Evolutionary conservation across 2,888 invertebrate genomes (phyloP), one percentile per base, ranked within the genome.

Genomic region (Callosobruchus maculatus): DNA sequence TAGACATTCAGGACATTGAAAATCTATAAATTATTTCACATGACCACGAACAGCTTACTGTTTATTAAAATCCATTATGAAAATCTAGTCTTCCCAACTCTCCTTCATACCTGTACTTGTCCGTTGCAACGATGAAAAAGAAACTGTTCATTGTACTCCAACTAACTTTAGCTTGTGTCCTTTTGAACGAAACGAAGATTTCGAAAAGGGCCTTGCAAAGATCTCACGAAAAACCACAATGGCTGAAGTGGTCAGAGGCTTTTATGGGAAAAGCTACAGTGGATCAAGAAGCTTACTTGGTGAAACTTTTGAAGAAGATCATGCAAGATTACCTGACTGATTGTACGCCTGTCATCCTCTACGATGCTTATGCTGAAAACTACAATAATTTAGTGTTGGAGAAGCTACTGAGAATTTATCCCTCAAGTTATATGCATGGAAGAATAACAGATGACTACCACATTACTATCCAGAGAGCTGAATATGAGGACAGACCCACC

Each of bases 271-370:
- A 79, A 70, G 78, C 78, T 22, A 74, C 74, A 7, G 81, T 80
- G 69, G 89, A 90, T 77, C 91, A 92, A 85, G 88, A 87, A 0
- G 84, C 88, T n/a, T 92, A 92, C 0, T 85, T 94, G 13, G 89
- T 92, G 0, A 86, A 86, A 70, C 87, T 94, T 20, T 82, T 94
- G 4, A 89, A 89, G 75, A 90, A 90, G 81, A 88, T 94, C 67
- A 90, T 91, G 0, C 71, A 86, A 0, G 88, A 89, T 9, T 91
- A 93, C 85, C 84, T 93, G 26, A 86, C 13, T 85, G 90, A 90
- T 74, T 94, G 94, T 80, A 90, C 90, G 0, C 90, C 93, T 0
- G 88, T 92, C 0, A 88, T 93, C 75, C 88, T 93, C 20, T 93
- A 93, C 79, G 93, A 94, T 75, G 87, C 81, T 74, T 87, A 87